Base-by-base conservation (phyloP, 2,113 vertebrate species). In the Nerophis ophidion region DNA sequence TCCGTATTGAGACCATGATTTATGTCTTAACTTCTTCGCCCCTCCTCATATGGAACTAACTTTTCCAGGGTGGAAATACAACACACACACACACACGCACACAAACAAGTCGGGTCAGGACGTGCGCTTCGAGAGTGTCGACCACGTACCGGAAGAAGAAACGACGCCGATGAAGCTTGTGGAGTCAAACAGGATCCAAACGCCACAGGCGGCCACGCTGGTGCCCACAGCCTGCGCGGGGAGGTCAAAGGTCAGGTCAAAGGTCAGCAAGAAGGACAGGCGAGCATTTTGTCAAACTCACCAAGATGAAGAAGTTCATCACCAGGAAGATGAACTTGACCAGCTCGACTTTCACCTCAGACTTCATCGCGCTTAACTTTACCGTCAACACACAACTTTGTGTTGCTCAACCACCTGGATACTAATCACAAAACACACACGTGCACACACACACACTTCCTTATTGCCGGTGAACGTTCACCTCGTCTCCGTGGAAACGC, bases 151-250 rank as follows among this genome's bases (percentile, higher is more conserved):
- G 2, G 68, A 69, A 5, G 60, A 64, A 19, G 60, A 64, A 19
- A 83, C 1, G 16, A 63, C 6, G 1, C 14, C 51, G 38, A 88
- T 65, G 44, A 89, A 69, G 66, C 12, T 84, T 52, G 40, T 60
- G 4, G 5, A 16, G 48, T 74, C 81, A 15, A 89, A 89, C 53
- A 86, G 77, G 61, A 90, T 85, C 88, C 88, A 90, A n/a, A 78
- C 1, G 0, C 53, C 81, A 61, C 81, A 78, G 13, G 81, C 81
- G 5, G 60, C 62, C 8, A 87, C 64, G 11, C 80, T 76, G 54
- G 84, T 12, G 7, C 87, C 86, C 60, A 88, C 69, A 64, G 68
- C 76, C 88, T 90, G 75, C 46, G 40, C n/a, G 19, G 16, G 64
- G 15, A 57, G 60, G 62, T 66, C 60, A 63, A 4, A 60, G 60